Evolutionary conservation across 2,113 vertebrate genomes (phyloP), one percentile per base, ranked within the genome.

Genomic region (Eublepharis macularius): DNA sequence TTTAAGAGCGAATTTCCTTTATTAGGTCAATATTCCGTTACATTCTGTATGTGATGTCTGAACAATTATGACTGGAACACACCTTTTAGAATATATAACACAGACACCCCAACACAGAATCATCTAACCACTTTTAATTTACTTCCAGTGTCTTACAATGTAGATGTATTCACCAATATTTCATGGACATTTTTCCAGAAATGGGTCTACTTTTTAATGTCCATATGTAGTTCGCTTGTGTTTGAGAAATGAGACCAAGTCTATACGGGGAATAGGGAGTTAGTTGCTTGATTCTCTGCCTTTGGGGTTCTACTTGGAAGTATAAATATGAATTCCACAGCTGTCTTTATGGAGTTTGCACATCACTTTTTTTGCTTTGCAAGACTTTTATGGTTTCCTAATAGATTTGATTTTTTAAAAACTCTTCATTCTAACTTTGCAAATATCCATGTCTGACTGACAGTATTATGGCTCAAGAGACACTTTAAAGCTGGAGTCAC

Each of bases 391-490:
- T 77, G 0, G 1, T 6, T 7, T 87, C 29, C 29, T 83, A 91
- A 93, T 84, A 66, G 80, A 91, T 91, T 76, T 65, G 65, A 92
- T 94, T 90, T 91, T 57, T 60, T 49, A 14, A 29, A 24, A 32
- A 8, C 4, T 60, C 6, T 84, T 2, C 1, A 69, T 76, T 80
- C 60, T 91, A 87, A 83, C 80, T 2, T 89, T 34, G 57, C 66
- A 92, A 89, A 86, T 82, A 86, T 80, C 76, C 47, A 69, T 82
- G 29, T 39, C 83, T 94, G 91, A 91, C 34, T 95, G 94, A 93
- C 90, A 96, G 75, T 6, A 51, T 0, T 1, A 4, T 63, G 60
- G 82, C 92, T 93, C 92, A 74, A 19, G 91, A 94, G 93, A 92
- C 81, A 57, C 77, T 72, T 43, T 76, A 84, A n/a, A 94, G 45